Conservation (phyloP, 2,797 vertebrate species). For the Xiphophorus birchmanni region DNA sequence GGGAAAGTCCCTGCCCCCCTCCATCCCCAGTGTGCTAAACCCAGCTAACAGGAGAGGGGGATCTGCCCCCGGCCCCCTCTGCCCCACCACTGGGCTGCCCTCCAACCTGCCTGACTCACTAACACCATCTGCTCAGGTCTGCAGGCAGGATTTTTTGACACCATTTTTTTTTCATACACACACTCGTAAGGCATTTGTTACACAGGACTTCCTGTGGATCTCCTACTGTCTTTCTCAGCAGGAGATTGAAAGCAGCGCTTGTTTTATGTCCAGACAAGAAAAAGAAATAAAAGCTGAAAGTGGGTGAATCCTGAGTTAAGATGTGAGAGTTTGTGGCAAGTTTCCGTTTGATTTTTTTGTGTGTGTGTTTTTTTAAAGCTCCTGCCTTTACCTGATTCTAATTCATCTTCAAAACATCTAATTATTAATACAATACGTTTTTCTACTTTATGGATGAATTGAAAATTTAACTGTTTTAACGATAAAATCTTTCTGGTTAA, state of each 20-base stretch:
- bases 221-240: slow-evolving; percentile 49
- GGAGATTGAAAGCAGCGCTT: slow-evolving; percentile 44
- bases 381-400: neutral
- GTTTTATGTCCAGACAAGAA: slow-evolving; percentile 47
- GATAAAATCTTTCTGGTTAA: neutral
- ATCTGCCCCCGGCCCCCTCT: slow-evolving; percentile 3
- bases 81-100: slow-evolving; percentile 51
- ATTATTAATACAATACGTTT: neutral
- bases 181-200: slow-evolving; percentile 65
- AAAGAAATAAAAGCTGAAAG: slow-evolving; percentile 53
- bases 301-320: slow-evolving; percentile 37
- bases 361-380: neutral
- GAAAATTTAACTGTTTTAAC: neutral
- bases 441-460: neutral
- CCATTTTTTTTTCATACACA: slow-evolving; percentile 47
- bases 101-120: slow-evolving; percentile 74
- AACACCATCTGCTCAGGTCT: slow-evolving; percentile 77
- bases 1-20: slow-evolving; percentile 69
- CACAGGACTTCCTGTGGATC: slow-evolving; percentile 66
- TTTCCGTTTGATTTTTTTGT: neutral
- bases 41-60: slow-evolving; percentile 60
- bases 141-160: slow-evolving; percentile 57
- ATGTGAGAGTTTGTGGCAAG: neutral
- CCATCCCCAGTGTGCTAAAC: slow-evolving; percentile 67
- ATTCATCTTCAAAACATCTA: neutral